Evolutionary conservation across 2,113 vertebrate genomes (phyloP).

Genomic region (Puffinus mauretanicus): DNA sequence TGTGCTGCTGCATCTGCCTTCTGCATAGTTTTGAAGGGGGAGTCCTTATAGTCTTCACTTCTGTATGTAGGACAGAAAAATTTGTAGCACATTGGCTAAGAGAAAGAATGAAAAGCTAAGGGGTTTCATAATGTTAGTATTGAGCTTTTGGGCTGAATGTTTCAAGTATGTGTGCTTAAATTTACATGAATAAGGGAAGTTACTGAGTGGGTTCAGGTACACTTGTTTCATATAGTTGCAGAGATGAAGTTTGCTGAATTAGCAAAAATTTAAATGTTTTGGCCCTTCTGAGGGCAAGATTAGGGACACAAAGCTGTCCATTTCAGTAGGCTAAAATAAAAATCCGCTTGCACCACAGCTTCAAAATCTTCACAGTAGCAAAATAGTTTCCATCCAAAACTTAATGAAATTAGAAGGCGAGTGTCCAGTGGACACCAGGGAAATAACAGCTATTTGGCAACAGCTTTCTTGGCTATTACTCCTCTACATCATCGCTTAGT

Average conservation of each 20-base stretch:
- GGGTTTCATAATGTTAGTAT: not conserved
- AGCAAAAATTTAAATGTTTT: not conserved
- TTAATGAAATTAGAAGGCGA: not conserved
- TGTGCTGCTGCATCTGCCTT: not conserved
- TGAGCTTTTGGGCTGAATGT: not conserved
- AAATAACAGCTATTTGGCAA: constrained; percentile 7
- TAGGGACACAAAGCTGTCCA: not conserved
- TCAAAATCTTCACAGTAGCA: constrained; percentile 1
- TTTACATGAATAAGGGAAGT: not conserved
- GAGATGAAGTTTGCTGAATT: not conserved
- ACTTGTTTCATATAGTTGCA: not conserved
- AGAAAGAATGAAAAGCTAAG: not conserved
- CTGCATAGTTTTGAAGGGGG: not conserved
- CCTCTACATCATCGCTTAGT: not conserved
- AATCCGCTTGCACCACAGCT: not conserved
- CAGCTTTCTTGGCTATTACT: not conserved
- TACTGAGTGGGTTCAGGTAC: not conserved
- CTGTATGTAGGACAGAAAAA: not conserved
- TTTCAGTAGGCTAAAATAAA: not conserved
- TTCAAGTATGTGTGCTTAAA: not conserved
- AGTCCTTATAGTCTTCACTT: not conserved
- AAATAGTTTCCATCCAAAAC: not conserved
- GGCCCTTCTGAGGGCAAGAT: not conserved
- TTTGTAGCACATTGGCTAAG: not conserved
- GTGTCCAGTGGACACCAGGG: not conserved